These are phyloP conservation scores for Pipistrellus nathusii DNA, from an alignment of 2,797 vertebrate species.

Conservation along the genomic window DNA sequence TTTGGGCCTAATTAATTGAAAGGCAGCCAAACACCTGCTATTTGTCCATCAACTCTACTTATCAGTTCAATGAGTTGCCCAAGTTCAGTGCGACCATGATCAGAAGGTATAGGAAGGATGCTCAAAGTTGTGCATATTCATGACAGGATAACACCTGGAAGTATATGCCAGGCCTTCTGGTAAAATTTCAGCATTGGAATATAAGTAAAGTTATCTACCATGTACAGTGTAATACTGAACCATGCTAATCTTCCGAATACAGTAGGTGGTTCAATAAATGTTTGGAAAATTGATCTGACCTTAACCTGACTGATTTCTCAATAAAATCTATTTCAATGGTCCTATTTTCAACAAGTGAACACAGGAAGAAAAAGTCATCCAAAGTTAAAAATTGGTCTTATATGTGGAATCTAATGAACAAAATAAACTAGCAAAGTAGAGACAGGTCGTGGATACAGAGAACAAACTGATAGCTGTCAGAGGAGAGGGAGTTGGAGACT, in stretches of 20 bases:
- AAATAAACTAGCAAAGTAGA: background rate
- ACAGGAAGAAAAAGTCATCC: background rate
- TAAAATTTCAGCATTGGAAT: background rate
- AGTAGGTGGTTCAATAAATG: background rate
- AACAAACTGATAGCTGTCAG: background rate
- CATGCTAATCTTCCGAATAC: background rate
- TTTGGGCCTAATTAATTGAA: background rate
- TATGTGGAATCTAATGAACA: background rate
- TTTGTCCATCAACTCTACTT: background rate
- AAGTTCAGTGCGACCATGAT: background rate
- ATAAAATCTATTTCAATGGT: conserved; percentile 15
- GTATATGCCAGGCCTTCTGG: background rate
- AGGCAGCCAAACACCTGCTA: background rate
- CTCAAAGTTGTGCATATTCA: background rate
- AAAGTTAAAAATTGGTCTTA: conserved; percentile 23
- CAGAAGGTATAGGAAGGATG: background rate
- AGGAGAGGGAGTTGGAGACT: background rate
- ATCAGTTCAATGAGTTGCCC: background rate
- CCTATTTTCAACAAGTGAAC: conserved; percentile 38
- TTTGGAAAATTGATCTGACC: background rate
- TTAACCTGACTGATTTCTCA: conserved; percentile 19
- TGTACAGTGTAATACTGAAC: background rate
- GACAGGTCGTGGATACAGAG: background rate
- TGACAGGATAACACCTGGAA: background rate
- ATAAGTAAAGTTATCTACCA: background rate